These are phyloP conservation scores for Steinernema khuongi DNA, from an alignment of 1,140 invertebrate species.

Conservation along the genomic window DNA sequence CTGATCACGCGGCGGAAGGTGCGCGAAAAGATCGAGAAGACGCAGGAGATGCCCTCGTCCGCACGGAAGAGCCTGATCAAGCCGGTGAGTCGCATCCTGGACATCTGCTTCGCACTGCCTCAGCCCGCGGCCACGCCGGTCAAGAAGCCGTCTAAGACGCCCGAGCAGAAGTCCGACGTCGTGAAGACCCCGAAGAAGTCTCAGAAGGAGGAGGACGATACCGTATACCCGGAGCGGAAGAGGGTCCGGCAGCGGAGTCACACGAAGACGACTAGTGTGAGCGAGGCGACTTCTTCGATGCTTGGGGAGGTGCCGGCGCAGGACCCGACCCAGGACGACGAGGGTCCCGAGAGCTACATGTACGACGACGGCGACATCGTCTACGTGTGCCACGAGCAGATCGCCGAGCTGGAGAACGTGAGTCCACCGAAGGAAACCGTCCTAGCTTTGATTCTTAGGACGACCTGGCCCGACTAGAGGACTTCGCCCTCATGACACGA, in stretches of 20 bases:
- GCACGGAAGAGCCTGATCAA: neutral
- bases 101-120: neutral
- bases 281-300: neutral
- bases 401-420: neutral
- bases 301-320: neutral
- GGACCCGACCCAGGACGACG: neutral
- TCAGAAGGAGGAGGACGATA: neutral
- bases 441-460: neutral
- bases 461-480: neutral
- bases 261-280: neutral
- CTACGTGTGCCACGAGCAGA: conserved; percentile 12
- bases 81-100: neutral
- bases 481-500: neutral
- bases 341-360: neutral
- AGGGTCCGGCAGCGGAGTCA: neutral
- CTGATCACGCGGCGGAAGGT: neutral
- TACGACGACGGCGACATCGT: neutral
- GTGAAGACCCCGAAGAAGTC: neutral
- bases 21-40: neutral
- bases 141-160: neutral
- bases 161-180: neutral
- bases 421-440: neutral
- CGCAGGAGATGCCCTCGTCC: neutral
- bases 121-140: neutral
- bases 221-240: neutral